These are phyloP conservation scores for Mermis nigrescens DNA, from an alignment of 2,888 invertebrate species.

Conservation along the genomic window DNA sequence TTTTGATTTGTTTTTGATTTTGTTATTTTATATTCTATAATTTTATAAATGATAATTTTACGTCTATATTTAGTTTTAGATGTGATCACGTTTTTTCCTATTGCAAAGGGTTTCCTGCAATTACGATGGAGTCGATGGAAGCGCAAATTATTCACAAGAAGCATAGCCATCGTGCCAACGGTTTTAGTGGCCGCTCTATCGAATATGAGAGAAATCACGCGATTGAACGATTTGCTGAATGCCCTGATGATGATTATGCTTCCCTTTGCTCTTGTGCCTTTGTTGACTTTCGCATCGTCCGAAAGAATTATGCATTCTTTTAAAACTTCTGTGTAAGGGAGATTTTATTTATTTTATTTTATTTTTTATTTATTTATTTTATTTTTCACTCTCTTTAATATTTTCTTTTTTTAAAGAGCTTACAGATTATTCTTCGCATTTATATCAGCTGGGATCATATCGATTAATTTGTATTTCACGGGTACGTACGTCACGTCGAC, in stretches of 20 bases:
- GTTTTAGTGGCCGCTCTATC: slow-evolving; percentile 33
- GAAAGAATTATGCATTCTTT: slow-evolving; percentile 62
- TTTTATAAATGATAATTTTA: too few relatives aligned
- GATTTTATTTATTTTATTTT: too few relatives aligned
- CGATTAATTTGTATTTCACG: slow-evolving; percentile 60
- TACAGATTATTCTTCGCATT: slow-evolving; percentile 50
- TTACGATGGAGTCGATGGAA: slow-evolving; percentile 69
- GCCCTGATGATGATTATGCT: slow-evolving; percentile 67
- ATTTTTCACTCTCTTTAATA: too few relatives aligned
- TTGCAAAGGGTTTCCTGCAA: slow-evolving; percentile 51
- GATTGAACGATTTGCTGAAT: slow-evolving; percentile 65
- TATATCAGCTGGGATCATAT: slow-evolving; percentile 50
- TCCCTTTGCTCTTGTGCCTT: slow-evolving; percentile 67
- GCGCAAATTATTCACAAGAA: slow-evolving; percentile 59
- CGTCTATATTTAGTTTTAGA: too few relatives aligned
- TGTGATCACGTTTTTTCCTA: too few relatives aligned
- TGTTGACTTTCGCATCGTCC: slow-evolving; percentile 64
- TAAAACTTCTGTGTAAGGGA: slow-evolving; percentile 53
- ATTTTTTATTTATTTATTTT: too few relatives aligned
- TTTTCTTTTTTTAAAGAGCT: slow-evolving; percentile 40
- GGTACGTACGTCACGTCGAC: slow-evolving; percentile 39
- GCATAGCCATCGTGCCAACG: slow-evolving; percentile 54
- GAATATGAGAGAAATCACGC: slow-evolving; percentile 24
- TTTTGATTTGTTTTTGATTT: too few relatives aligned
- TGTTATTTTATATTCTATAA: too few relatives aligned